phyloP scores from a whole-genome alignment of 1,140 invertebrate species.

The Lepidurus packardi region DNA sequence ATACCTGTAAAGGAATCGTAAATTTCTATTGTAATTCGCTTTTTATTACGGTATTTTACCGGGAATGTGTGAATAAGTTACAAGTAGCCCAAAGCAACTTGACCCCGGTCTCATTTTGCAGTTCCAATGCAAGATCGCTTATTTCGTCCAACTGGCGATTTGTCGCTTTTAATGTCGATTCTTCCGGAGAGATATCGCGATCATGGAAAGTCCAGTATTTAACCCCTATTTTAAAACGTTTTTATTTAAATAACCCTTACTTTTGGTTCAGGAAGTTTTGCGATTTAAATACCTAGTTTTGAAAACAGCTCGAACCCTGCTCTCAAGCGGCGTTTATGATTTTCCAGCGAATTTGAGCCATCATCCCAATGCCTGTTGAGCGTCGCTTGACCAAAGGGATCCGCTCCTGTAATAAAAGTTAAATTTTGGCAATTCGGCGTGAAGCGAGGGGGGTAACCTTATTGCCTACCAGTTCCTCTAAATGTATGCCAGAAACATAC shows the following conservation, averaged over 20 bases:
- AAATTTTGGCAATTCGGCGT: not conserved
- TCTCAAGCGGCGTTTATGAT: conserved; percentile 55
- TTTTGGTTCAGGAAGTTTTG: not conserved
- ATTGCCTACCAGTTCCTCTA: conserved; percentile 45
- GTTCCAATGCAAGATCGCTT: conserved; percentile 51
- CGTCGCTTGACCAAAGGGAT: conserved; percentile 49
- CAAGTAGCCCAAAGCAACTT: conserved; percentile 59
- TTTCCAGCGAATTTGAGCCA: conserved; percentile 51
- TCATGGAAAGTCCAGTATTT: conserved; percentile 62
- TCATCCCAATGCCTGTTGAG: conserved; percentile 55
- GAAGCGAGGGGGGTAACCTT: not conserved
- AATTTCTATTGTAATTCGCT: not conserved
- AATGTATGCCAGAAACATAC: conserved; percentile 53
- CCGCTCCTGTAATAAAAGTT: conserved; percentile 45
- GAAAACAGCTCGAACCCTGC: conserved; percentile 58
- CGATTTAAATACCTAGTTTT: conserved; percentile 49
- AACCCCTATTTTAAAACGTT: conserved; percentile 43
- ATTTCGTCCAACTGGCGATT: conserved; percentile 55
- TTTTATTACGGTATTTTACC: conserved; percentile 43
- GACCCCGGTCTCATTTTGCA: conserved; percentile 52
- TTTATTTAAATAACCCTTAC: not conserved
- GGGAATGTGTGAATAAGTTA: conserved; percentile 54
- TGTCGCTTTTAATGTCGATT: conserved; percentile 51
- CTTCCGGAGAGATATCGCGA: conserved; percentile 49
- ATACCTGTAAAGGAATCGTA: conserved; percentile 46